These are phyloP conservation scores for Phania funesta DNA, from an alignment of 2,888 invertebrate genomes.

Conservation along the genomic window DNA sequence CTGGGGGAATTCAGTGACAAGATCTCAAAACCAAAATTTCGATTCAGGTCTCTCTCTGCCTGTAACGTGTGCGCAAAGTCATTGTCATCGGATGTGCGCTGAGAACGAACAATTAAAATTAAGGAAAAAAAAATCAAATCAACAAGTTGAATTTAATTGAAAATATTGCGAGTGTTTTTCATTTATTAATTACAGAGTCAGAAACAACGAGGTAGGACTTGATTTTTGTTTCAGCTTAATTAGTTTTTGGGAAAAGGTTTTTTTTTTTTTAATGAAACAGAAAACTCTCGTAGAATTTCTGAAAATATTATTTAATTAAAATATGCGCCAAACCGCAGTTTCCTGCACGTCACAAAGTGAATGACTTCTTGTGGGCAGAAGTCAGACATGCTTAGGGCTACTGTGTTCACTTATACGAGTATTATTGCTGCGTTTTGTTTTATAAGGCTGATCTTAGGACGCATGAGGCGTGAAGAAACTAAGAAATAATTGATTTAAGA, in stretches of 20 bases:
- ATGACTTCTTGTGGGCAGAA: no score
- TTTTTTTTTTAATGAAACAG: neutral
- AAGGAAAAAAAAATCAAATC: neutral
- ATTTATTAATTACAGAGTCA: neutral
- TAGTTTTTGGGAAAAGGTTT: neutral
- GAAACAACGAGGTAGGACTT: neutral
- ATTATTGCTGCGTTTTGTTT: no score
- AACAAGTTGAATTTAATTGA: constrained; percentile 15
- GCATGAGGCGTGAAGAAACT: no score
- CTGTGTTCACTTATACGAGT: no score
- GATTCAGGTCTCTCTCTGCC: constrained; percentile 1
- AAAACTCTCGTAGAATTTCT: no score
- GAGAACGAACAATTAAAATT: constrained; percentile 17
- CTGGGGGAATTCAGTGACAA: constrained; percentile 1
- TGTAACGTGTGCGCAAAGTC: constrained; percentile 43
- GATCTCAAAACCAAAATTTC: neutral
- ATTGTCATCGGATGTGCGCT: constrained; percentile 49
- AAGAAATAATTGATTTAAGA: no score
- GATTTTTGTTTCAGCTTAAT: no score
- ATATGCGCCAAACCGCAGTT: no score
- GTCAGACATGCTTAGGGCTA: no score
- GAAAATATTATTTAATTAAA: no score
- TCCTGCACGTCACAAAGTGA: no score
- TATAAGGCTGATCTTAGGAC: no score
- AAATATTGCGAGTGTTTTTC: neutral